Percentiles rank a stretch among this genome's conserved stretches.
Evolutionary conservation across 2,888 invertebrate species (phyloP).

Genomic region (Cordilura impudica): DNA sequence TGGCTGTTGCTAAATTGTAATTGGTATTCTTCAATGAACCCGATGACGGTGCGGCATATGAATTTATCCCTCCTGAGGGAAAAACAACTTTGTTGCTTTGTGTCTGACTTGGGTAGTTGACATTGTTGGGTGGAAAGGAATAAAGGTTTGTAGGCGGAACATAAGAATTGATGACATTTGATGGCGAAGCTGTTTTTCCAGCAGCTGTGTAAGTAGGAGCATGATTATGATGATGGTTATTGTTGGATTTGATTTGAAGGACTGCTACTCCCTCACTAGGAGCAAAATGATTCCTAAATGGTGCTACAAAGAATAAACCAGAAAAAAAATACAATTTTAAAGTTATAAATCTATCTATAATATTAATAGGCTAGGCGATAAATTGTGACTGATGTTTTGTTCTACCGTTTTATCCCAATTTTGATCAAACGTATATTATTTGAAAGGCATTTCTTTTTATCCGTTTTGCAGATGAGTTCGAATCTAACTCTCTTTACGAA

Average conservation of each 20-base stretch:
- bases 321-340: too few species aligned
- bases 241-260: conserved; percentile 65
- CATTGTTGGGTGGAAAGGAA: conserved; percentile 75
- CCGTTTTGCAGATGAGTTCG: too few species aligned
- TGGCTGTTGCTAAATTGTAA: conserved; percentile 53
- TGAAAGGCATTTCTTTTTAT: too few species aligned
- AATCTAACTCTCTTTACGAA: too few species aligned
- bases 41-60: conserved; percentile 75
- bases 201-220: conserved; percentile 16
- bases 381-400: too few species aligned
- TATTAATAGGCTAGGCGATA: too few species aligned
- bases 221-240: conserved; percentile 64
- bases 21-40: conserved; percentile 67
- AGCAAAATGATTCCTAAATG: conserved; percentile 74
- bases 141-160: conserved; percentile 72
- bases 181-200: conserved; percentile 66
- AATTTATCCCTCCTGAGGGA: conserved; percentile 70
- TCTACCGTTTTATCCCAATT: too few species aligned
- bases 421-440: too few species aligned
- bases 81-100: conserved; percentile 69
- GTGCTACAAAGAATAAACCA: too few species aligned
- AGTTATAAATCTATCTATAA: too few species aligned
- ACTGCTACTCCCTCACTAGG: conserved; percentile 75
- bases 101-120: conserved; percentile 72
- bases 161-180: conserved; percentile 69